Conservation (phyloP, 2,113 vertebrate species). For the Castor canadensis region DNA sequence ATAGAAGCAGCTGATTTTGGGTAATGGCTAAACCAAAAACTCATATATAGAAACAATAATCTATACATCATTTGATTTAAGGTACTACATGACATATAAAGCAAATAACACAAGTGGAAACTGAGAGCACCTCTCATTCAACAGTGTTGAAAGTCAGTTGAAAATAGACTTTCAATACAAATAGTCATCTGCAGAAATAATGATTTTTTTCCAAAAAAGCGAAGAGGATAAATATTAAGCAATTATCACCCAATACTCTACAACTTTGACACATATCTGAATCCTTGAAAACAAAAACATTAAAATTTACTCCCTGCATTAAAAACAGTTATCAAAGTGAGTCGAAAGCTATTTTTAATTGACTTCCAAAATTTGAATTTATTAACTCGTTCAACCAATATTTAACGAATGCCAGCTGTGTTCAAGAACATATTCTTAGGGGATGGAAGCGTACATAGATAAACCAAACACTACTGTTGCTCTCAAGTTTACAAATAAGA, state of each 20-base stretch:
- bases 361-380: slow-evolving; percentile 25
- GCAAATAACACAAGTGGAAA: slow-evolving; percentile 7
- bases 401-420: not conserved
- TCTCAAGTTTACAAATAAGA: not conserved
- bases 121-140: not conserved
- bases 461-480: not conserved
- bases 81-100: not conserved
- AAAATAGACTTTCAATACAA: slow-evolving; percentile 1
- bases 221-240: not conserved
- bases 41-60: not conserved
- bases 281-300: not conserved
- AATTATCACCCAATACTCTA: not conserved
- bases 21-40: not conserved
- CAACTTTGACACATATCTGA: not conserved
- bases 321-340: slow-evolving; percentile 11
- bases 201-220: not conserved
- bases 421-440: not conserved
- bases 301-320: not conserved
- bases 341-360: not conserved
- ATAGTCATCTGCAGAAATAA: not conserved
- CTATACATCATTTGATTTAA: not conserved
- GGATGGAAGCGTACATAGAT: not conserved
- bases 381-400: slow-evolving; percentile 9
- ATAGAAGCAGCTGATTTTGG: not conserved
- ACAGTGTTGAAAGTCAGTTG: not conserved